Evolutionary conservation across 30 jellyfish, hydroid and myxozoan genomes (phyloP).

Genomic region (Hydra vulgaris): DNA sequence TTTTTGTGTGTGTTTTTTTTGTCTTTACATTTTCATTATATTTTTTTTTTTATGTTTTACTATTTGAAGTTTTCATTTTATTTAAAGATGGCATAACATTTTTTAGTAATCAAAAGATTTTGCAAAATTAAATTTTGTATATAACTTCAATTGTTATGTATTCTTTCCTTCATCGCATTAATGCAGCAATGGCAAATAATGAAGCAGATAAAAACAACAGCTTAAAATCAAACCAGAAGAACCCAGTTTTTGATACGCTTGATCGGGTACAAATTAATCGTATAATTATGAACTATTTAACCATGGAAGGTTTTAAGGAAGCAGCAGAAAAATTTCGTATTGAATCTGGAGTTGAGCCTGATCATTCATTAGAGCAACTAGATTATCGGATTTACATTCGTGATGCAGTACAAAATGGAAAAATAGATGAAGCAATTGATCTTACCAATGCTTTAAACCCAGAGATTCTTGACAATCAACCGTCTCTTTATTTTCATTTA

Average conservation of each 20-base stretch:
- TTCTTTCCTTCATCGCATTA: slow-evolving; percentile 23
- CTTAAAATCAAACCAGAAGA: slow-evolving; percentile 44
- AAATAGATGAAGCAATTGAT: slow-evolving; percentile 65
- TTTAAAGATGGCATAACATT: no score
- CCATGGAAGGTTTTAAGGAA: slow-evolving; percentile 91
- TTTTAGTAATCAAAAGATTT: neutral
- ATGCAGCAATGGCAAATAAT: slow-evolving; percentile 1
- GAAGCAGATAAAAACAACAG: neutral
- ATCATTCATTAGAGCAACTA: slow-evolving; percentile 54
- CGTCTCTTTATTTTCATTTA: slow-evolving; percentile 65
- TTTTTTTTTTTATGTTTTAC: no score
- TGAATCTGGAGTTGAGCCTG: slow-evolving; percentile 85
- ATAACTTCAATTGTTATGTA: slow-evolving; percentile 3
- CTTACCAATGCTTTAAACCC: slow-evolving; percentile 70
- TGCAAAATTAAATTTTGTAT: neutral
- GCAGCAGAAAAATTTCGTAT: slow-evolving; percentile 90
- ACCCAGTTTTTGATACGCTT: slow-evolving; percentile 37
- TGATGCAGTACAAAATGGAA: slow-evolving; percentile 79
- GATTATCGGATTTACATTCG: slow-evolving; percentile 76
- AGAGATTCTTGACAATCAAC: slow-evolving; percentile 71
- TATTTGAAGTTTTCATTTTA: no score
- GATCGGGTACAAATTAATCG: slow-evolving; percentile 76
- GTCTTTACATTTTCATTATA: no score
- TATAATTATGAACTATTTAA: slow-evolving; percentile 78
- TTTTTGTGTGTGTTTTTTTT: no score